Evolutionary conservation across 2,113 vertebrate species (phyloP), one percentile per base, ranked within the genome.

Genomic region (Leptocoma aspasia): DNA sequence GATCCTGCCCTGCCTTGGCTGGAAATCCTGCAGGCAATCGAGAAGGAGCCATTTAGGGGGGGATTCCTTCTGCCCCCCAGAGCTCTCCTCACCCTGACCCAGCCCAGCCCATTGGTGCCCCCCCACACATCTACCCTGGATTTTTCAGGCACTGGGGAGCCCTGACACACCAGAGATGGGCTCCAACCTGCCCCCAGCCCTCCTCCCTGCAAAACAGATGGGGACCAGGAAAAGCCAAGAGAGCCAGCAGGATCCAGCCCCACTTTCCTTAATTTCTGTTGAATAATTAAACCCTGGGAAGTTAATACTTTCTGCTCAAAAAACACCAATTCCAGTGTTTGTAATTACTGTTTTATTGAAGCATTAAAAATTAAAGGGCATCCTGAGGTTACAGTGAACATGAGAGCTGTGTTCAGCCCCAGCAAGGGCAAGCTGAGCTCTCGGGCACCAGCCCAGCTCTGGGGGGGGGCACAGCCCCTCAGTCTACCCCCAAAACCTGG

Each of bases 261-360:
- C 14, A 8, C 66, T 95, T 89, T 84, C 96, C 96, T 96, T 97
- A 94, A 96, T 96, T 97, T 96, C 97, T 97, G 19, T 63, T 97
- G 96, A 98, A 97, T 98, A 98, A 98, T 98, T 98, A 97, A 98
- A 95, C 89, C 89, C 79, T 83, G 89, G 92, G 95, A 96, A 97
- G 96, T 96, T 94, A 97, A 97, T 97, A 91, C 82, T 96, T 97
- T 94, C 94, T 95, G 87, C 94, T 93, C 88, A 78, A 93, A 93
- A 89, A 96, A 33, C 86, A 93, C 87, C 44, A 66, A 90, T 63
- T 83, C 92, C 83, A 65, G n/a, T 92, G 92, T 93, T 94, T 96
- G 90, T 95, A 94, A 97, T 95, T 96, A 89, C 93, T 86, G 68
- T 94, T 96, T 97, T 94, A 85, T 90, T 72, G 95, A 71, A 95